A percentile compares a stretch with the other conserved stretches of the same genome.
Conservation (phyloP, 2,888 invertebrate species). For the Melinaea menophilus region DNA sequence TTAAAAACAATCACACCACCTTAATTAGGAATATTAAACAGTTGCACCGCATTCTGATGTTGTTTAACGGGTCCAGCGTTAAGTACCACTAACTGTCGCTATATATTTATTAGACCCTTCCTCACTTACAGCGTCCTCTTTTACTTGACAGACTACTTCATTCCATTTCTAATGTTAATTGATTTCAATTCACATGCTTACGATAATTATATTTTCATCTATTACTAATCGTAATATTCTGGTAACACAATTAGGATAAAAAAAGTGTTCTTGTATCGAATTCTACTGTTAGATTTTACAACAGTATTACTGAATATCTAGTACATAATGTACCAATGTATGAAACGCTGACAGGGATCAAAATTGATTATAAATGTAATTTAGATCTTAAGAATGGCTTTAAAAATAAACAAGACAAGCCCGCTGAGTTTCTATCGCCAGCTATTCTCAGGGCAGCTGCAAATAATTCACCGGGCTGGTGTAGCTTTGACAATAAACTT, state of each 20-base stretch:
- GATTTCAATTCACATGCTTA: constrained; percentile 56
- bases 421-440: too few relatives aligned
- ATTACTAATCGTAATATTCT: constrained; percentile 29
- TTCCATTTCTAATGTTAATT: constrained; percentile 57
- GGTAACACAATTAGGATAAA: constrained; percentile 5
- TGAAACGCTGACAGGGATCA: too few relatives aligned
- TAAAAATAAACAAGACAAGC: too few relatives aligned
- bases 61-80: constrained; percentile 64
- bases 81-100: constrained; percentile 69
- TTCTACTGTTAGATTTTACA: too few relatives aligned
- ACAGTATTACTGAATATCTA: too few relatives aligned
- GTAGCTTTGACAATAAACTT: too few relatives aligned
- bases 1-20: constrained; percentile 39
- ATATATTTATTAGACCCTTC: constrained; percentile 61
- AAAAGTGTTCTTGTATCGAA: constrained; percentile 36
- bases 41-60: constrained; percentile 63
- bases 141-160: constrained; percentile 48
- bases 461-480: too few relatives aligned
- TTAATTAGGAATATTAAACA: constrained; percentile 67
- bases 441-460: too few relatives aligned
- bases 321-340: too few relatives aligned
- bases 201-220: constrained; percentile 48
- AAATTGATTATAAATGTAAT: too few relatives aligned
- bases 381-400: too few relatives aligned
- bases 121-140: constrained; percentile 50